Conservation (phyloP, 2,797 vertebrate genomes). For the Neomorphus geoffroyi region DNA sequence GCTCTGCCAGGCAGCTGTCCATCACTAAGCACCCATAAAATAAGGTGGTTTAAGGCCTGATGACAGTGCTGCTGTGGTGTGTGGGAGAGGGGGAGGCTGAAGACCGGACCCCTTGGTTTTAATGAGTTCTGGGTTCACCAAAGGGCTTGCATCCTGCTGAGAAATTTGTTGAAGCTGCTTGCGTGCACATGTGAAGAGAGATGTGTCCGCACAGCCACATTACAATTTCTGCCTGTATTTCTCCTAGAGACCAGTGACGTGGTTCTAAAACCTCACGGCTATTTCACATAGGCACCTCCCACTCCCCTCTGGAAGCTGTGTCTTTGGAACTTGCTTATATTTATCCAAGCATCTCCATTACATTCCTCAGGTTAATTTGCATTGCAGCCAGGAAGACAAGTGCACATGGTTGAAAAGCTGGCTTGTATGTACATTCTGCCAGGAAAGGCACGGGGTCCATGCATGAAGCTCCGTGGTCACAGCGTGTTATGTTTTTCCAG, state of each 20-base stretch:
- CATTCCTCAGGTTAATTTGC: neutral
- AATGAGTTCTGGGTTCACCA: neutral
- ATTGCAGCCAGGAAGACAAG: neutral
- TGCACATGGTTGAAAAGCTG: neutral
- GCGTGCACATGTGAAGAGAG: neutral
- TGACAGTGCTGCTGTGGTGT: rapidly evolving
- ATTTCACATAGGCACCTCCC: rapidly evolving
- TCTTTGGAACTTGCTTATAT: neutral
- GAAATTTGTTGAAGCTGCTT: neutral
- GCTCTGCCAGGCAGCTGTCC: neutral
- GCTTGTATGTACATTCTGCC: neutral
- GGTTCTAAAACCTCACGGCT: neutral
- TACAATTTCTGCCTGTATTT: neutral
- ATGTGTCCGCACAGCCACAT: neutral
- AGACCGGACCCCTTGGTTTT: rapidly evolving
- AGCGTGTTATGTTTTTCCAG: neutral
- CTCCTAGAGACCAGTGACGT: neutral
- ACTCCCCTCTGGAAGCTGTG: rapidly evolving
- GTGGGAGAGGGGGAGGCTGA: neutral
- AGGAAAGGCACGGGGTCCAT: neutral
- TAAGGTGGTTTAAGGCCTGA: neutral
- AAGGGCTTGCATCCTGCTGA: neutral
- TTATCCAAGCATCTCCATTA: neutral
- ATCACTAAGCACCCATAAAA: neutral
- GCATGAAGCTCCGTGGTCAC: neutral